Percentiles rank a stretch among this genome's conserved stretches.
Evolutionary conservation across 2,797 vertebrate genomes (phyloP).

Genomic region (Sebastes minor): DNA sequence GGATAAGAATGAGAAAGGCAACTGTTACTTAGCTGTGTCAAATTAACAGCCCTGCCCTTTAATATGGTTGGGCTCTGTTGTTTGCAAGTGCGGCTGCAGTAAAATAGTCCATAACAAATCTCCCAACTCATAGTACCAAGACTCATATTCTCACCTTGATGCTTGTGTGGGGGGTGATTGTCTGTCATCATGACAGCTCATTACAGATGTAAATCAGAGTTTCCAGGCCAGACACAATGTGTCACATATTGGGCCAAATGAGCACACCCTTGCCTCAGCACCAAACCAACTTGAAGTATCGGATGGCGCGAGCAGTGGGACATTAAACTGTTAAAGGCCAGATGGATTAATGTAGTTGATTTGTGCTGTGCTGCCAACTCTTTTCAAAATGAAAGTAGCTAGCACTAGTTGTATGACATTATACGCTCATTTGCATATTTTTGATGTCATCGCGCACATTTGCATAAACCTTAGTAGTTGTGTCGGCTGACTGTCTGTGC

Average conservation of each 20-base stretch:
- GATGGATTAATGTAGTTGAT: not conserved
- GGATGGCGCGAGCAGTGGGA: not conserved
- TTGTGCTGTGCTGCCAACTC: not conserved
- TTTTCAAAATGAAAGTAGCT: no score
- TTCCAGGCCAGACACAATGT: not conserved
- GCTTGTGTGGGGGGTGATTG: not conserved
- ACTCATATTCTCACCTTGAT: not conserved
- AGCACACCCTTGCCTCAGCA: not conserved
- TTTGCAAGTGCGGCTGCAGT: not conserved
- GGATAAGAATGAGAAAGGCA: conserved; percentile 12
- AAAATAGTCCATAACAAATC: not conserved
- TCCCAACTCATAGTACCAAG: not conserved
- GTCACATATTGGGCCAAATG: not conserved
- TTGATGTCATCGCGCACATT: no score
- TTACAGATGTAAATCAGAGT: not conserved
- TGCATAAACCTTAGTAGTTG: no score
- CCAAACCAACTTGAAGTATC: not conserved
- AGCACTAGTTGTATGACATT: no score
- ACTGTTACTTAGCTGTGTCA: conserved; percentile 6
- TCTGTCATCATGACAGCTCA: conserved; percentile 10
- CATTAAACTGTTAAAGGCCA: not conserved
- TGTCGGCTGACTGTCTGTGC: no score
- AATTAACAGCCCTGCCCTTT: not conserved
- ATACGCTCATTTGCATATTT: no score
- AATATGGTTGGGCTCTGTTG: not conserved